Base-by-base conservation (phyloP, 2,797 vertebrate species). In the Tolypeutes matacus region DNA sequence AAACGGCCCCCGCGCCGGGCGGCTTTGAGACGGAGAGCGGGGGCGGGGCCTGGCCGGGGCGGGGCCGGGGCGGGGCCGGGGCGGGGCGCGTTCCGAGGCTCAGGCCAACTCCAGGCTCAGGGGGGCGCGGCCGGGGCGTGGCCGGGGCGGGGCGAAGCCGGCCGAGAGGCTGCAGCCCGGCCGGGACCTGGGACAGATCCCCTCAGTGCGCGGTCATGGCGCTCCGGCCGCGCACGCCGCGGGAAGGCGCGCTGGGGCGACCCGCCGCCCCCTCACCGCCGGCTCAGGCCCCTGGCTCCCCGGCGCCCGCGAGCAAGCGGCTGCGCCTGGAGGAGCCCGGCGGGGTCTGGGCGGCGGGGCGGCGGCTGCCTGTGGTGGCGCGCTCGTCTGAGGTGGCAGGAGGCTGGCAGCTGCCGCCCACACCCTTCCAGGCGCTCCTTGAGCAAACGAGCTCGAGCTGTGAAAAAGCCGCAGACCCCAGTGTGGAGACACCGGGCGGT, bases 71-170 rank as follows among this genome's bases (percentile, higher is more conserved):
- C 62, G 82, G 1, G 36, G 0, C 0, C 1, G 0, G 73, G 60
- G 85, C 4, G 77, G 15, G 46, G 53, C 39, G 5, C 2, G 1
- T 27, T 3, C 2, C 2, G 4, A 36, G 5, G 0, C 0, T 0
- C 1, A 3, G 2, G 14, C 62, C 1, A 0, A 27, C 9, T 0
- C 1, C 0, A 2, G 20, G 31, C 0, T 0, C 5, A 0, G 0
- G 13, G 13, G 92, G 85, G 93, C 36, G 53, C 3, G 82, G 14
- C 4, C 0, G n/a, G 58, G 93, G 89, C 75, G 96, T 2, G 64
- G 0, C 29, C 7, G 0, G 27, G 29, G 8, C 2, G 12, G 36
- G 91, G 77, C 60, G 6, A 23, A 31, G 27, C 36, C 8, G 0
- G 0, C 2, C 58, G 5, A 56, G 11, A 58, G 17, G 3, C 77